Percentiles rank a stretch among this genome's conserved stretches.
Conservation (phyloP, 2,113 vertebrate species). For the Poicephalus meyeri region DNA sequence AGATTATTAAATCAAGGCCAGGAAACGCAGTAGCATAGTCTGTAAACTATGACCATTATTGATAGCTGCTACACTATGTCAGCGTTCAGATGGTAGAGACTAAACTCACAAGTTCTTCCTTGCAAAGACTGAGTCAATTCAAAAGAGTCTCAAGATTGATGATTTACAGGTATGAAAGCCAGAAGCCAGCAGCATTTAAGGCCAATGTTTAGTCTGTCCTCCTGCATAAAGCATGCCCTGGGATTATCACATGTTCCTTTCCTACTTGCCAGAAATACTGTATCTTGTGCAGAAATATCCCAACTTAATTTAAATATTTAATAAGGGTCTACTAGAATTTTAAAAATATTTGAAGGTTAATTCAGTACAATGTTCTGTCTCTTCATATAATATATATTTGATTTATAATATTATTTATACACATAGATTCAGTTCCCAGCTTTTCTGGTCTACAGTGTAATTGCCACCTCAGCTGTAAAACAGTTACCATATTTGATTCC, state of each 20-base stretch:
- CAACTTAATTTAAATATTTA: not conserved
- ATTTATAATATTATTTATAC: not conserved
- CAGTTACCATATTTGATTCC: not conserved
- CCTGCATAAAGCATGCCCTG: not conserved
- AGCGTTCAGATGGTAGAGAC: not conserved
- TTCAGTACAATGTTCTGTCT: not conserved
- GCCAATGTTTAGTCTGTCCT: not conserved
- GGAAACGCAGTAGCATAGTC: not conserved
- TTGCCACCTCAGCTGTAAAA: not conserved
- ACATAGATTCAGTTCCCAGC: not conserved
- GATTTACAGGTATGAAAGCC: not conserved
- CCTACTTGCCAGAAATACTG: not conserved
- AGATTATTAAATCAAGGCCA: not conserved
- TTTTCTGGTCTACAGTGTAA: not conserved
- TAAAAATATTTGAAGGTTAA: not conserved
- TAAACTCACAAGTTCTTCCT: not conserved
- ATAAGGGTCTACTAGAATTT: not conserved
- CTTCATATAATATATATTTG: not conserved
- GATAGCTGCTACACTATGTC: not conserved
- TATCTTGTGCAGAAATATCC: not conserved
- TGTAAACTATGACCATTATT: not conserved
- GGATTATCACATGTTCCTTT: rapidly evolving
- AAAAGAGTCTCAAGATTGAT: not conserved
- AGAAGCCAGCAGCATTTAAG: not conserved
- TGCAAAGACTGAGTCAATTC: not conserved